Evolutionary conservation across 1,140 invertebrate genomes (phyloP), one percentile per base, ranked within the genome.

Genomic region (Diabrotica undecimpunctata): DNA sequence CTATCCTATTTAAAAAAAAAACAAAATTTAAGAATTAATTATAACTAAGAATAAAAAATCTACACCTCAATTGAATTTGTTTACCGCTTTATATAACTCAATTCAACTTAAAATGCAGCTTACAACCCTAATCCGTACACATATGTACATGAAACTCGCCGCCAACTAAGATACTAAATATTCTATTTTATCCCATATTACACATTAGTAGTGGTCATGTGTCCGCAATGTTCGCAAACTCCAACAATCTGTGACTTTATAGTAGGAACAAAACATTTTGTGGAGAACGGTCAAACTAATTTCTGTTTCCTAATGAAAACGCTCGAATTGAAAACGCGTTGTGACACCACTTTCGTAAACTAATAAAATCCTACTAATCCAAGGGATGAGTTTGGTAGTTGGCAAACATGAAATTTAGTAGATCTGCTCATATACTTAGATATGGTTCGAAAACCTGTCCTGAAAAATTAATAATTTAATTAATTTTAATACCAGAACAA

Each of bases 261-360:
- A 8, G 8, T 46, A n/a, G 41, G 8, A 46, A 46, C 41, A 46
- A 46, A 46, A 46, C 41, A 46, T n/a, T 46, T 46, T 46, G 41
- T n/a, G 41, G 41, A n/a, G n/a, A 46, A 46, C 41, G 41, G 41
- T 46, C 41, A 46, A 46, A 46, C 41, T 46, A 46, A 46, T 46
- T 46, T 46, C 41, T 46, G 41, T 46, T 46, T 46, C 41, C 41
- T 46, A 46, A 46, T 46, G 41, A 46, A 46, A 46, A 46, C 41
- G 8, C n/a, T 46, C 41, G n/a, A 46, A 46, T 46, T 46, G 41
- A 46, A 46, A 46, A 46, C 41, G 41, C 41, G 41, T 46, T 46
- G 8, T 46, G n/a, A n/a, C 41, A n/a, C 41, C 41, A 8, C 8
- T 46, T n/a, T 46, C 8, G 8, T 10, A 46, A 46, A 46, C 41